Percentiles rank a stretch among this genome's conserved stretches.
Conservation (phyloP, 2,113 vertebrate genomes). For the Perccottus glenii region DNA sequence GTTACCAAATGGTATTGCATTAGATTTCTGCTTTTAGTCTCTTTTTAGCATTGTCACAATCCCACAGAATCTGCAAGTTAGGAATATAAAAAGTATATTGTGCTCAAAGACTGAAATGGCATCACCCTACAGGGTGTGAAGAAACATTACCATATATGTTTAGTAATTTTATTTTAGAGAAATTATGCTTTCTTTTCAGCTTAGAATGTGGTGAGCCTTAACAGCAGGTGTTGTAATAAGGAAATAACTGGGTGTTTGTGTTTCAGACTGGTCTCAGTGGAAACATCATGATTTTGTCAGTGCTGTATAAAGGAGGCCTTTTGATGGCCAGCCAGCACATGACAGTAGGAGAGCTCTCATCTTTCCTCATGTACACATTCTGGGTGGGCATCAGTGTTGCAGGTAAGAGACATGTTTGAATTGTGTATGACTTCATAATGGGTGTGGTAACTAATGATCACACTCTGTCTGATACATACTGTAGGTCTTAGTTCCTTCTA, state of each 20-base stretch:
- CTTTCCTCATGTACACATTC: conserved; percentile 97
- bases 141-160: no score
- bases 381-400: conserved; percentile 97
- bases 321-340: conserved; percentile 90
- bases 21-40: conserved; percentile 37
- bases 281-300: conserved; percentile 92
- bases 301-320: conserved; percentile 95
- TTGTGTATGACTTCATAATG: not conserved
- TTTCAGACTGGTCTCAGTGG: conserved; percentile 91
- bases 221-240: conserved; percentile 24
- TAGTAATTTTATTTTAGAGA: no score
- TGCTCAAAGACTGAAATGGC: no score
- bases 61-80: no score
- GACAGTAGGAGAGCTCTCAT: conserved; percentile 95
- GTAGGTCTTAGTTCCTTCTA: conserved; percentile 96
- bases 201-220: not conserved
- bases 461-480: conserved; percentile 10
- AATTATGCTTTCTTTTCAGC: no score
- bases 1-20: conserved; percentile 25
- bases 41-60: not conserved
- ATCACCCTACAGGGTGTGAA: no score
- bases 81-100: no score
- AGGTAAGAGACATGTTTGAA: conserved; percentile 77
- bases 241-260: conserved; percentile 14
- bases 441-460: not conserved